Conservation (phyloP, 2,113 vertebrate genomes). For the Saguinus midas region DNA sequence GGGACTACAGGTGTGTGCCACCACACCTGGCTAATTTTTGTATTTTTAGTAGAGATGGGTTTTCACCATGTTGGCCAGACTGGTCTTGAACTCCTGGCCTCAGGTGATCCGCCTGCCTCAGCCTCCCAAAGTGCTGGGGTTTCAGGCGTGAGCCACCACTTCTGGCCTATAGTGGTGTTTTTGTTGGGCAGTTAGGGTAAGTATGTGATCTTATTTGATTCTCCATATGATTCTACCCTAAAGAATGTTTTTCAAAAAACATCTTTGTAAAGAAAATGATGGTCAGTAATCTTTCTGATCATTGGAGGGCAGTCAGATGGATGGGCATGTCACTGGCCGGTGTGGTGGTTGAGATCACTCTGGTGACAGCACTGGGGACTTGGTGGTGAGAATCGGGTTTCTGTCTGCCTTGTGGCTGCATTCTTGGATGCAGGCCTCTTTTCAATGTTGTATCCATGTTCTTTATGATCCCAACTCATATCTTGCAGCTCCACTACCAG, state of each 20-base stretch:
- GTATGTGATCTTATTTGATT: not conserved
- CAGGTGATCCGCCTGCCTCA: no score
- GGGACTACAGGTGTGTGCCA: no score
- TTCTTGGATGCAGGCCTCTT: not conserved
- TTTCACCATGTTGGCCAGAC: no score
- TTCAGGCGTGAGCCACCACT: no score
- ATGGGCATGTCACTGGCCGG: not conserved
- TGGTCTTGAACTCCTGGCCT: no score
- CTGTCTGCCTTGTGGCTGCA: not conserved
- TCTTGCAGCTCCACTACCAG: not conserved
- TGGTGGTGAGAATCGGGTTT: not conserved
- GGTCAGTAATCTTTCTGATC: not conserved
- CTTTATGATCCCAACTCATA: not conserved
- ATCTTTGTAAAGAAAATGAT: not conserved
- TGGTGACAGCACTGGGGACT: not conserved
- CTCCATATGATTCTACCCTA: not conserved
- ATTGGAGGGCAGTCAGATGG: not conserved
- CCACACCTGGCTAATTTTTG: no score
- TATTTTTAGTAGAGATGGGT: no score
- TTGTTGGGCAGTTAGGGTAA: not conserved
- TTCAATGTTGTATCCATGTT: not conserved
- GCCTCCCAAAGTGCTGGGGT: no score
- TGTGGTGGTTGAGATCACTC: not conserved
- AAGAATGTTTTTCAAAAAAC: not conserved
- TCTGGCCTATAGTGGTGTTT: not conserved